Conservation (phyloP, 2,113 vertebrate species). For the Aviceda subcristata region DNA sequence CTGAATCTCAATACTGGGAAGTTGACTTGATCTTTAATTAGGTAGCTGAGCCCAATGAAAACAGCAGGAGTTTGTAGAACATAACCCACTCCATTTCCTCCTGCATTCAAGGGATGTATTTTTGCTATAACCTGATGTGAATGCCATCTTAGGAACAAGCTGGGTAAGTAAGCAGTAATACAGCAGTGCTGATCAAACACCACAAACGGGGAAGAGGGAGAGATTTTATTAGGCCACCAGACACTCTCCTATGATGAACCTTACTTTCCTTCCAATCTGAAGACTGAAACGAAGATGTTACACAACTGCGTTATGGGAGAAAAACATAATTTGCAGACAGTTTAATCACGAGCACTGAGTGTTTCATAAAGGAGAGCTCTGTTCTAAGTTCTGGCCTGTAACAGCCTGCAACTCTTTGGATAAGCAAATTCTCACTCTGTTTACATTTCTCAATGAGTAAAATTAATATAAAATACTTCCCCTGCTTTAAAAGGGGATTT, state of each 20-base stretch:
- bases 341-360: not conserved
- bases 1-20: conserved; percentile 7
- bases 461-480: not conserved
- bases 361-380: not conserved
- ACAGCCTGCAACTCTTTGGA: not conserved
- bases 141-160: not conserved
- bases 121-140: not conserved
- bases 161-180: not conserved
- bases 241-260: not conserved
- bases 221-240: not conserved
- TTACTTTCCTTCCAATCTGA: not conserved
- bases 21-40: conserved; percentile 39
- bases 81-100: not conserved
- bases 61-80: not conserved
- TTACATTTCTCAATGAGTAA: not conserved
- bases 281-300: not conserved
- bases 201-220: not conserved
- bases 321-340: not conserved
- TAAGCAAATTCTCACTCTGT: not conserved
- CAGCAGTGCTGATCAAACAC: not conserved
- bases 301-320: not conserved
- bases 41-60: not conserved
- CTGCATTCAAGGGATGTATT: not conserved
- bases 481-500: not conserved
- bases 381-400: not conserved